A percentile compares a stretch with the other conserved stretches of the same genome.
These are phyloP conservation scores for Rostratula benghalensis DNA, from an alignment of 2,113 vertebrate genomes.

Conservation along the genomic window DNA sequence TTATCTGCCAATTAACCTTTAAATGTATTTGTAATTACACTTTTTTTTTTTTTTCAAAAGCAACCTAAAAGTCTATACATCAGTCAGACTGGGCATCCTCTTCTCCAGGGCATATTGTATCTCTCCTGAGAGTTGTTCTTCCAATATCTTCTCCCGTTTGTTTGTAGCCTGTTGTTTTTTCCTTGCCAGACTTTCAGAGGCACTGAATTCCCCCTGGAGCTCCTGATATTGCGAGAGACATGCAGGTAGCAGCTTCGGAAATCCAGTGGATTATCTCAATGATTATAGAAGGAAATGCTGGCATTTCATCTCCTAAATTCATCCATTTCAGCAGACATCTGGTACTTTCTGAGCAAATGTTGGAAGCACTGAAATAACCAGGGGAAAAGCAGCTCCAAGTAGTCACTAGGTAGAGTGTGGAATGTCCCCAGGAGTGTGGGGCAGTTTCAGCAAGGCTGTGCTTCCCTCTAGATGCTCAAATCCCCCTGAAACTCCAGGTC, in stretches of 20 bases:
- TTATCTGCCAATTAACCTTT: not conserved
- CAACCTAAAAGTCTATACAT: not conserved
- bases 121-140: not conserved
- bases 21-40: not conserved
- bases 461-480: not conserved
- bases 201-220: not conserved
- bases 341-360: not conserved
- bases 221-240: not conserved
- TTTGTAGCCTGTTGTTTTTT: not conserved
- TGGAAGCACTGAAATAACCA: not conserved
- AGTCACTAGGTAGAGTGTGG: not conserved
- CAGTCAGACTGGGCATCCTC: not conserved
- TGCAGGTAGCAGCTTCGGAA: not conserved
- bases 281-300: not conserved
- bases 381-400: not conserved
- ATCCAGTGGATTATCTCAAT: not conserved
- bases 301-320: not conserved
- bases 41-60: not conserved
- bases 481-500: not conserved
- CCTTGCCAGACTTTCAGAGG: not conserved
- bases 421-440: rapidly evolving
- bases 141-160: not conserved
- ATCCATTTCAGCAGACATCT: not conserved
- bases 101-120: not conserved
- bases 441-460: not conserved